These are phyloP conservation scores for Ephestia elutella DNA, from an alignment of 1,140 invertebrate genomes.

Conservation along the genomic window DNA sequence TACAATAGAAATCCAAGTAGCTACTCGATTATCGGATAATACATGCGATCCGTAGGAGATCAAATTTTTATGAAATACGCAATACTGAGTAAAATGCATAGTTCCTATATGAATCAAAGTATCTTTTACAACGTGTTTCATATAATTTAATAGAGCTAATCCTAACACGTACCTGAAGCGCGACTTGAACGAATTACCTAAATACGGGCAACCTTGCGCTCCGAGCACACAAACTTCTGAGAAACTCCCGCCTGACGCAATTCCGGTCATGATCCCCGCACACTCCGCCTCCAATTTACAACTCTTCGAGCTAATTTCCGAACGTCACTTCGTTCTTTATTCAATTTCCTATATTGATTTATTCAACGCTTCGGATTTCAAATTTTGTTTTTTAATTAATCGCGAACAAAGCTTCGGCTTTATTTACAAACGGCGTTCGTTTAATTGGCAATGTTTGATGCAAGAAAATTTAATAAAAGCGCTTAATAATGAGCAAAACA, in stretches of 20 bases:
- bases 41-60: no score
- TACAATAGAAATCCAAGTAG: no score
- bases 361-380: constrained; percentile 43
- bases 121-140: not conserved
- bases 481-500: constrained; percentile 10
- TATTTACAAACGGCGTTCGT: constrained; percentile 21
- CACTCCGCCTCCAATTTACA: constrained; percentile 54
- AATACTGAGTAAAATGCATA: no score
- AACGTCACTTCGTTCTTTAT: constrained; percentile 72
- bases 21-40: no score
- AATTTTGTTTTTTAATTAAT: constrained; percentile 35
- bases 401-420: constrained; percentile 8
- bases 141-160: not conserved
- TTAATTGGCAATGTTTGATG: constrained; percentile 27
- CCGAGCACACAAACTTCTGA: constrained; percentile 58
- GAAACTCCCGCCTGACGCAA: constrained; percentile 63
- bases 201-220: constrained; percentile 44
- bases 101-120: no score
- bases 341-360: constrained; percentile 67
- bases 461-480: constrained; percentile 12
- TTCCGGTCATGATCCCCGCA: constrained; percentile 67
- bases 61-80: no score
- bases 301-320: constrained; percentile 71
- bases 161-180: not conserved
- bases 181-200: constrained; percentile 27